A percentile compares a stretch with the other conserved stretches of the same genome.
phyloP scores from a whole-genome alignment of 2,888 invertebrate species.

The Invenusta paracnida region DNA sequence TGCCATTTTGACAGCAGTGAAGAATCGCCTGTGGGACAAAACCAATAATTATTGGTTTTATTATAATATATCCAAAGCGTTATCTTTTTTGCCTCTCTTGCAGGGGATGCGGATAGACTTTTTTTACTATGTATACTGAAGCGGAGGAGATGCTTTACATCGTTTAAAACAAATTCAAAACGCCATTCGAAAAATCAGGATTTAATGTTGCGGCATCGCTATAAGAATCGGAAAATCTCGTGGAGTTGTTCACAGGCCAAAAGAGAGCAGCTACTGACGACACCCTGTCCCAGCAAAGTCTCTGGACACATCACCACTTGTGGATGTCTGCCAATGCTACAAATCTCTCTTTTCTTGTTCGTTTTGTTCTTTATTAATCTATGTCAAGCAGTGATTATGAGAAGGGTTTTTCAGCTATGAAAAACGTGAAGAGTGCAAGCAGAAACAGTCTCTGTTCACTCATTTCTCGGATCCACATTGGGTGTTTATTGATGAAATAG shows the following conservation, averaged over 20 bases:
- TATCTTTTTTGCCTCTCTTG: neutral
- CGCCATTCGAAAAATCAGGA: neutral
- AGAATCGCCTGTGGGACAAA: neutral
- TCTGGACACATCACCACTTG: neutral
- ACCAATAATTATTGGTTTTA: no score
- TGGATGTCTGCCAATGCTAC: neutral
- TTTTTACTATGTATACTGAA: neutral
- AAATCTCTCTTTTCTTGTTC: neutral
- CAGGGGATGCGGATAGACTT: neutral
- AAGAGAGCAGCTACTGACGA: neutral
- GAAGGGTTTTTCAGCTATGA: neutral
- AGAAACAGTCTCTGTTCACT: neutral
- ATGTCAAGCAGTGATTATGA: neutral
- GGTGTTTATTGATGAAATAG: neutral
- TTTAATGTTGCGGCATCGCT: neutral
- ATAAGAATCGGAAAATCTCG: neutral
- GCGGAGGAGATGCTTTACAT: neutral
- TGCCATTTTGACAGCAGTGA: neutral
- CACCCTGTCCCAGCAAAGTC: neutral
- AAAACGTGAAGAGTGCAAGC: neutral
- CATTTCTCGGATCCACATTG: neutral
- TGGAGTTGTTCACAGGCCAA: neutral
- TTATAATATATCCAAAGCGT: neutral
- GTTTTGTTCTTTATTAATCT: neutral
- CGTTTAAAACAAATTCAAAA: neutral